Evolutionary conservation across 2,797 vertebrate species (phyloP).

Genomic region (Cossypha niveicapilla): DNA sequence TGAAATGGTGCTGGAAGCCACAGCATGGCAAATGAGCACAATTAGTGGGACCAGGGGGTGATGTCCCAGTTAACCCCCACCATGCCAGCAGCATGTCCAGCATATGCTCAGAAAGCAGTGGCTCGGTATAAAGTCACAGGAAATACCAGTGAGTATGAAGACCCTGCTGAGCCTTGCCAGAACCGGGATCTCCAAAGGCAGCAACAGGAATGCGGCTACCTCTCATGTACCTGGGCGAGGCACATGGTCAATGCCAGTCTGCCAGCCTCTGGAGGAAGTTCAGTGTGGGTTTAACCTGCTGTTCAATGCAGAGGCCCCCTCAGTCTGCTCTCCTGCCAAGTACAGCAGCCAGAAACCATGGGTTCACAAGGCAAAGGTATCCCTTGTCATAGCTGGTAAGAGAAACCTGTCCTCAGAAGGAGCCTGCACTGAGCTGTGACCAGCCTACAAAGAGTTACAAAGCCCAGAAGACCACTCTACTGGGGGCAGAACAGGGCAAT

Average conservation of each 20-base stretch:
- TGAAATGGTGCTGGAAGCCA: constrained; percentile 22
- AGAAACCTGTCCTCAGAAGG: background rate
- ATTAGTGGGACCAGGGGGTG: constrained; percentile 16
- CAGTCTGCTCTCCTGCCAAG: background rate
- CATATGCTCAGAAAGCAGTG: background rate
- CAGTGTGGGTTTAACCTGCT: background rate
- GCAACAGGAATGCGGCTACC: background rate
- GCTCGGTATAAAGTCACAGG: background rate
- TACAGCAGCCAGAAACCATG: background rate
- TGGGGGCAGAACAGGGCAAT: background rate
- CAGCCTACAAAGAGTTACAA: background rate
- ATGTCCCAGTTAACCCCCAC: constrained; percentile 20
- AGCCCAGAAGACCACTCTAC: background rate
- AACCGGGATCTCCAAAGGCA: background rate
- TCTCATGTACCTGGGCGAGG: background rate
- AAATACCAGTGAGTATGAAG: background rate
- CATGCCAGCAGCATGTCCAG: background rate
- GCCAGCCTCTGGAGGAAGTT: background rate
- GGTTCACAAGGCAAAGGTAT: background rate
- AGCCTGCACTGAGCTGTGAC: background rate
- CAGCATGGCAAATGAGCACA: constrained; percentile 22
- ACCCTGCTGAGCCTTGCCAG: background rate
- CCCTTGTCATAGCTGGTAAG: background rate
- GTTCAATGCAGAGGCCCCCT: background rate
- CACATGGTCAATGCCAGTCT: background rate